Percentiles rank a stretch among this genome's conserved stretches.
phyloP scores from a whole-genome alignment of 2,113 vertebrate genomes.

The Apodemus sylvaticus region DNA sequence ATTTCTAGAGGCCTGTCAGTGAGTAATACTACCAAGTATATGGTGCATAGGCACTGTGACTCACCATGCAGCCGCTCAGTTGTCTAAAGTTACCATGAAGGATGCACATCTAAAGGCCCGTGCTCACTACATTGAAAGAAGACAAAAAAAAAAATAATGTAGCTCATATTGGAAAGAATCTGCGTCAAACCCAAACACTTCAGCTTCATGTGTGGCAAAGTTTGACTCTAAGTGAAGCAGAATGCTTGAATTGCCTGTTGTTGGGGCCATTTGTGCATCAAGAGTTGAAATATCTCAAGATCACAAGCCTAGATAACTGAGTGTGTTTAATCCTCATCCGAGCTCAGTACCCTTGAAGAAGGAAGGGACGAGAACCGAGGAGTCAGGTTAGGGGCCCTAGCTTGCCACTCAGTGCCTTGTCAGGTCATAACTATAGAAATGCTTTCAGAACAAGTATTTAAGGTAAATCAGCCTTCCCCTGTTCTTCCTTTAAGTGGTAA shows the following conservation, averaged over 20 bases:
- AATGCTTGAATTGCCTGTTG: not conserved
- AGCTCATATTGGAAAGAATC: not conserved
- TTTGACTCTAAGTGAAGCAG: not conserved
- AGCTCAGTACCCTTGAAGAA: not conserved
- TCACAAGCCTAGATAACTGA: not conserved
- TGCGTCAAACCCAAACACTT: not conserved
- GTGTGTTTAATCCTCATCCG: not conserved
- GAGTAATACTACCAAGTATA: not conserved
- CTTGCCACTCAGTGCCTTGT: not conserved
- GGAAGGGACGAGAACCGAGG: not conserved
- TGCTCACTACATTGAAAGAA: not conserved
- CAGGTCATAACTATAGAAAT: too few relatives aligned
- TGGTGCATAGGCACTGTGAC: not conserved
- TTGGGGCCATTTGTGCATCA: accelerated
- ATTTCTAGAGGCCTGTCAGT: slow-evolving; percentile 19
- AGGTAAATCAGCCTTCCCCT: too few relatives aligned
- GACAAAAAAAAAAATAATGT: not conserved
- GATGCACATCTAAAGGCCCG: not conserved
- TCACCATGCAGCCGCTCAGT: not conserved
- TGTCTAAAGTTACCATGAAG: not conserved
- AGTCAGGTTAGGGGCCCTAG: not conserved
- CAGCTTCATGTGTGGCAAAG: not conserved
- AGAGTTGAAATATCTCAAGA: not conserved
- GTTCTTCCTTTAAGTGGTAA: not conserved
- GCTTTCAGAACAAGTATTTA: not conserved